Conservation (phyloP, 2,888 invertebrate species). For the Ormyrus pomaceus region DNA sequence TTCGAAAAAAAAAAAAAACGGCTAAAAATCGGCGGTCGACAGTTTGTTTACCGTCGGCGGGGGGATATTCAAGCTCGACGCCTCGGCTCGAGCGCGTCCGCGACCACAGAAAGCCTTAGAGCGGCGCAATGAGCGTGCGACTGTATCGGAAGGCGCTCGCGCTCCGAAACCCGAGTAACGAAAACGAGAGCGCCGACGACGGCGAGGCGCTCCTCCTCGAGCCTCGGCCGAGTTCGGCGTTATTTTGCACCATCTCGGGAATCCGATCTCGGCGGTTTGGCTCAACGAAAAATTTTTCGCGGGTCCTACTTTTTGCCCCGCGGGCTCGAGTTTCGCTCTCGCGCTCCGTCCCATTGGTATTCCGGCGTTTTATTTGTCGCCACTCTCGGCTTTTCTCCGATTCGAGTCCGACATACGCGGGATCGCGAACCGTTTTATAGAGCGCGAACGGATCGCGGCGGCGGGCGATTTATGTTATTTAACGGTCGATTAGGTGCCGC, state of each 20-base stretch:
- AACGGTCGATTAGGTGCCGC: constrained; percentile 44
- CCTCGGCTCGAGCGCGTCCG: constrained; percentile 7
- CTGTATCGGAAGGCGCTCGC: constrained; percentile 25
- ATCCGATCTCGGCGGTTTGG: constrained; percentile 66
- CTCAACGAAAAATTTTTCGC: constrained; percentile 28
- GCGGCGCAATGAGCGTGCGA: constrained; percentile 45
- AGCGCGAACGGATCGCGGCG: neutral
- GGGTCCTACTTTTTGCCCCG: neutral
- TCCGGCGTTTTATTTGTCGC: no score
- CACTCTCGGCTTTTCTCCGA: neutral
- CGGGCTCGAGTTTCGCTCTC: constrained; percentile 37
- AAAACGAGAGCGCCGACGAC: constrained; percentile 21
- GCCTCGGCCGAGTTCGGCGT: neutral
- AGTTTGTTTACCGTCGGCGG: constrained; percentile 17
- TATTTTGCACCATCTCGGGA: constrained; percentile 57
- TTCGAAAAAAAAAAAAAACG: neutral
- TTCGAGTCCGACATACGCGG: neutral
- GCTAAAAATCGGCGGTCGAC: neutral
- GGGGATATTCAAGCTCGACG: constrained; percentile 33
- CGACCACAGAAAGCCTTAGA: constrained; percentile 54
- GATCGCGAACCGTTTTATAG: neutral
- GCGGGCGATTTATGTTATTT: constrained; percentile 35
- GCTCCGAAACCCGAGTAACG: constrained; percentile 45
- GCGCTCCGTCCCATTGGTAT: no score
- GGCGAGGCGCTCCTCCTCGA: neutral